Conservation (phyloP, 2,888 invertebrate genomes). For the Drosophila recens region DNA sequence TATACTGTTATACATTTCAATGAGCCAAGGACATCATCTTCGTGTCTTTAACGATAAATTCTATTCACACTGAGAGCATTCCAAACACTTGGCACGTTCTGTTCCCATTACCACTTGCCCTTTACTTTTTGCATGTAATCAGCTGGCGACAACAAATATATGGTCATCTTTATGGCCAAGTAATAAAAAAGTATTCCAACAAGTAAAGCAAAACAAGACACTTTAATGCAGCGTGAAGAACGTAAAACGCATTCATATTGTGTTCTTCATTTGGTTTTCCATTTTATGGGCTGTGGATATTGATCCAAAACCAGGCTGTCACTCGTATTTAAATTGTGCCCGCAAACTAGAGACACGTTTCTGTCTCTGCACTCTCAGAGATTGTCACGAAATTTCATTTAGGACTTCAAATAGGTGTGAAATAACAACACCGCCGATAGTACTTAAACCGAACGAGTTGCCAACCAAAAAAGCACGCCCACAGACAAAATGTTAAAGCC, state of each 20-base stretch:
- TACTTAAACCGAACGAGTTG: conserved; percentile 50
- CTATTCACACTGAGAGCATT: conserved; percentile 36
- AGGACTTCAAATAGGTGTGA: conserved; percentile 54
- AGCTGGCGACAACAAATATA: conserved; percentile 31
- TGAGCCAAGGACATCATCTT: conserved; percentile 15
- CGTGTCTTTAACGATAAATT: conserved; percentile 33
- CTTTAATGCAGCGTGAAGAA: conserved; percentile 54
- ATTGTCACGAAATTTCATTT: conserved; percentile 57
- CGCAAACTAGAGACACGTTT: conserved; percentile 3
- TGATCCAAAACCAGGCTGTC: conserved; percentile 18
- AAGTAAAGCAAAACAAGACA: conserved; percentile 51
- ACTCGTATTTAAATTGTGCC: conserved; percentile 28
- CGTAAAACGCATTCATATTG: conserved; percentile 46
- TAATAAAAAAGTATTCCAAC: conserved; percentile 29
- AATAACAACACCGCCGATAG: conserved; percentile 26
- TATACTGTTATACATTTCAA: conserved; percentile 30
- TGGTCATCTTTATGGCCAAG: conserved; percentile 44
- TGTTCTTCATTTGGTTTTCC: conserved; percentile 39
- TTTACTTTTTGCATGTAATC: conserved; percentile 30
- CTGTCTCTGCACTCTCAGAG: background rate
- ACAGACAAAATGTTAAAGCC: conserved; percentile 27
- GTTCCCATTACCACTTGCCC: conserved; percentile 31
- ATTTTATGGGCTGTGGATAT: conserved; percentile 49
- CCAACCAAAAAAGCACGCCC: conserved; percentile 41
- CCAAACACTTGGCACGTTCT: conserved; percentile 43